These are phyloP conservation scores for Mustela nigripes DNA, from an alignment of 2,113 vertebrate genomes.

Conservation along the genomic window DNA sequence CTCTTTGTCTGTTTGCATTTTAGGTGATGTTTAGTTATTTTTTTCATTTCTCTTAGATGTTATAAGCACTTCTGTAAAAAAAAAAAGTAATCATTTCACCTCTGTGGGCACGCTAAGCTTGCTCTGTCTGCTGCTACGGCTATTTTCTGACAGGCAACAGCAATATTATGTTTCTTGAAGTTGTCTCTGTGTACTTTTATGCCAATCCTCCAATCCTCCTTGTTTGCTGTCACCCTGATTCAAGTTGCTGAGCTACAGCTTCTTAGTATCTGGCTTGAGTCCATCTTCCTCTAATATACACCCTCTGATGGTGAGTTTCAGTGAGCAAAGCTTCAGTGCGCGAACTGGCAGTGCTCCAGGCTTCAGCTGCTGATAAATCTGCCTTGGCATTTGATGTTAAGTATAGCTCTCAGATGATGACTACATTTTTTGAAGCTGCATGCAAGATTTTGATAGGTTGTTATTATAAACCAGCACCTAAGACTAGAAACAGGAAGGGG, in stretches of 20 bases:
- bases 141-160: neutral
- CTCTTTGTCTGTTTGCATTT: conserved; percentile 10
- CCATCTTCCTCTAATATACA: conserved; percentile 5
- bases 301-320: conserved; percentile 33
- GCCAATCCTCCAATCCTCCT: neutral
- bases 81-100: neutral
- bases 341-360: conserved; percentile 75
- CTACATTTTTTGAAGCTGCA: conserved; percentile 60
- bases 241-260: conserved; percentile 61
- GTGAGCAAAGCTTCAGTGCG: neutral
- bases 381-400: conserved; percentile 78
- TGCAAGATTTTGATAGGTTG: conserved; percentile 76
- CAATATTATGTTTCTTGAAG: conserved; percentile 23
- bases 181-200: neutral
- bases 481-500: conserved; percentile 56
- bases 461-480: conserved; percentile 77
- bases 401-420: conserved; percentile 79
- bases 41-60: conserved; percentile 24
- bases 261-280: conserved; percentile 41
- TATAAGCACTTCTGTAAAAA: conserved; percentile 12
- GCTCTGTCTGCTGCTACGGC: neutral
- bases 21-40: conserved; percentile 10
- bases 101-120: neutral
- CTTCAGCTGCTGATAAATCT: conserved; percentile 71
- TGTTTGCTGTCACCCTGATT: conserved; percentile 27